phyloP scores from a whole-genome alignment of 1,140 invertebrate species.

The Drosophila orena region DNA sequence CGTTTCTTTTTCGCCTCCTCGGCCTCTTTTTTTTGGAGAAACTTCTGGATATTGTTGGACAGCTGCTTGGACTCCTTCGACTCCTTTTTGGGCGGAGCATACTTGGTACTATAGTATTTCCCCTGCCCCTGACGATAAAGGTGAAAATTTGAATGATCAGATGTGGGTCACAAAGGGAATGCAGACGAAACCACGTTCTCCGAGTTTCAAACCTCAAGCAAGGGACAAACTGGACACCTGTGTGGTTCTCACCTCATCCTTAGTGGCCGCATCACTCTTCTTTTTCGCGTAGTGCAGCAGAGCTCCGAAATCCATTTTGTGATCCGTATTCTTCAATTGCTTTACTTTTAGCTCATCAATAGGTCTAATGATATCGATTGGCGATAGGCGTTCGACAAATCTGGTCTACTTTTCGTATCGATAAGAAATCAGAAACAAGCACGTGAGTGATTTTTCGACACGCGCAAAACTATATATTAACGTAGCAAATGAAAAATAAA shows the following conservation, averaged over 20 bases:
- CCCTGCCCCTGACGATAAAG: constrained; percentile 56
- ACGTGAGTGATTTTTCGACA: too few species aligned
- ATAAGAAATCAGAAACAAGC: too few species aligned
- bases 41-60: constrained; percentile 92
- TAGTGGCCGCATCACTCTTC: constrained; percentile 85
- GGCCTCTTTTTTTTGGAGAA: constrained; percentile 91
- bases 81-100: constrained; percentile 93
- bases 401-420: too few species aligned
- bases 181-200: not conserved
- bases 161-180: constrained; percentile 27
- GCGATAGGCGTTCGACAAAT: too few species aligned
- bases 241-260: constrained; percentile 83
- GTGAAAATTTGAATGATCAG: not conserved
- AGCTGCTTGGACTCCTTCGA: constrained; percentile 88
- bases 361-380: too few species aligned
- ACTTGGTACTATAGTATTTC: constrained; percentile 90
- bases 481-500: too few species aligned
- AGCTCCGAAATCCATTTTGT: constrained; percentile 88
- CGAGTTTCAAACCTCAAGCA: not conserved
- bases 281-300: constrained; percentile 87
- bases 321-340: not conserved
- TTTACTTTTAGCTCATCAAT: too few species aligned
- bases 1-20: constrained; percentile 89
- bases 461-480: too few species aligned
- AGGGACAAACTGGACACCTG: not conserved